Evolutionary conservation across 2,113 vertebrate species (phyloP).

Genomic region (Stictonetta naevosa): DNA sequence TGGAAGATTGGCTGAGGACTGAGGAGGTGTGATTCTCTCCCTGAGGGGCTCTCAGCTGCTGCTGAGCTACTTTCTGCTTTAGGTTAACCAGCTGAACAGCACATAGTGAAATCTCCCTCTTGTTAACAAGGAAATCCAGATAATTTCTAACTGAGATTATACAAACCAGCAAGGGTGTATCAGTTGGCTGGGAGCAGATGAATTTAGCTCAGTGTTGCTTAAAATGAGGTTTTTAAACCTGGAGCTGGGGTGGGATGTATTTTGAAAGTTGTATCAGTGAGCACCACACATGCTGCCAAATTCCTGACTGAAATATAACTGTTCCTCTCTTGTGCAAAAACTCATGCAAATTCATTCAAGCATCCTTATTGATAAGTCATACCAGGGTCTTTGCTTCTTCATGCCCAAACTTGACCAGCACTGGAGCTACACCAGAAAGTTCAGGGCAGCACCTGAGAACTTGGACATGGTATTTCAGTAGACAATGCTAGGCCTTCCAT

Average conservation of each 20-base stretch:
- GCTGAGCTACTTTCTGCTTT: not conserved
- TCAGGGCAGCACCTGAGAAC: not conserved
- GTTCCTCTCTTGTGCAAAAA: not conserved
- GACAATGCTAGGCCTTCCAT: not conserved
- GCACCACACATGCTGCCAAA: not conserved
- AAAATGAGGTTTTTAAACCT: not conserved
- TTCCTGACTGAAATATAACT: not conserved
- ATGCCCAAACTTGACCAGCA: not conserved
- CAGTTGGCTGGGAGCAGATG: not conserved
- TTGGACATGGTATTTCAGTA: not conserved
- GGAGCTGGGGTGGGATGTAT: not conserved
- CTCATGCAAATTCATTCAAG: not conserved
- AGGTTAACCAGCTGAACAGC: not conserved
- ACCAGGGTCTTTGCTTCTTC: not conserved
- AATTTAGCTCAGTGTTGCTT: not conserved
- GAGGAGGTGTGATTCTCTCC: not conserved
- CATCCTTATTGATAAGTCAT: not conserved
- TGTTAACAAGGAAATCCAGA: not conserved
- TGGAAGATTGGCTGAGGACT: not conserved
- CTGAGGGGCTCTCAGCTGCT: not conserved
- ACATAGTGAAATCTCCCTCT: not conserved
- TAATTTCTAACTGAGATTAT: not conserved
- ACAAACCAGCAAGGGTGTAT: not conserved
- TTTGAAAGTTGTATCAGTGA: not conserved
- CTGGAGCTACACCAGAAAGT: not conserved